Percentiles rank a stretch among this genome's conserved stretches.
These are phyloP conservation scores for Ciconia boyciana DNA, from an alignment of 2,113 vertebrate genomes.

Conservation along the genomic window DNA sequence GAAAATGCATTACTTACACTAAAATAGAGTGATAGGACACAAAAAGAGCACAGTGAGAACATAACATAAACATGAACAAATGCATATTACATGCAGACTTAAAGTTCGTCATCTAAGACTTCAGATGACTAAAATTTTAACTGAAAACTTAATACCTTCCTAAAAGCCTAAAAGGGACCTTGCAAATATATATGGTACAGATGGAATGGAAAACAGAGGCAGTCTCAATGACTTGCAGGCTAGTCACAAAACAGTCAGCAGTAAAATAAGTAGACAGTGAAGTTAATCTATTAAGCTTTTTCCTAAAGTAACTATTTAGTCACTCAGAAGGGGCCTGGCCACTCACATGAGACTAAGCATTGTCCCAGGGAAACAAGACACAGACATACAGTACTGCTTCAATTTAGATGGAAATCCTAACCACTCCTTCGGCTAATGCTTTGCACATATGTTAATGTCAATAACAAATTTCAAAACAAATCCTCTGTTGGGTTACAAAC, in stretches of 20 bases:
- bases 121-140: not conserved
- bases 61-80: not conserved
- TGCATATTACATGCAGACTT: fast-evolving
- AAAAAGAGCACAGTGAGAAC: not conserved
- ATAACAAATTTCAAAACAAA: not conserved
- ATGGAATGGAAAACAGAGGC: not conserved
- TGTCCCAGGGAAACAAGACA: not conserved
- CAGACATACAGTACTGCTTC: not conserved
- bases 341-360: not conserved
- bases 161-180: not conserved
- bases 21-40: not conserved
- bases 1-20: not conserved
- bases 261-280: not conserved
- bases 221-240: not conserved
- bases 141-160: not conserved
- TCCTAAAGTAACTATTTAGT: not conserved
- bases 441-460: not conserved
- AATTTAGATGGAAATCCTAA: not conserved
- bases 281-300: not conserved
- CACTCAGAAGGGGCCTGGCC: not conserved
- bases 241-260: not conserved
- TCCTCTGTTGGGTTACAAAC: not conserved
- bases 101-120: not conserved
- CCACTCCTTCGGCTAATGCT: not conserved
- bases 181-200: not conserved